Percentiles rank a stretch among this genome's conserved stretches.
These are phyloP conservation scores for Trematocara marginatum DNA, from an alignment of 2,113 vertebrate genomes.

Conservation along the genomic window DNA sequence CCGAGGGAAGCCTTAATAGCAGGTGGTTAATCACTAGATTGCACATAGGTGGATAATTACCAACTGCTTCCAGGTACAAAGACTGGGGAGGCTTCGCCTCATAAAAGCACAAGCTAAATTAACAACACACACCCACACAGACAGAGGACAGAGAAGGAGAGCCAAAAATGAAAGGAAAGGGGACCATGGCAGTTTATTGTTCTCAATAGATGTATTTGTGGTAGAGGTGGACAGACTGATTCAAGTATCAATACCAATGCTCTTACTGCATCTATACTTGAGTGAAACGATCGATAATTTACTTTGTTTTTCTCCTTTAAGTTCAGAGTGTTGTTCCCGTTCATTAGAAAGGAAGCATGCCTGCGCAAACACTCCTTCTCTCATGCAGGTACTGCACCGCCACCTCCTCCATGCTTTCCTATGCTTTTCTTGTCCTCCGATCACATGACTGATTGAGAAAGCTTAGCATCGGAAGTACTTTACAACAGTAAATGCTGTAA, in stretches of 20 bases:
- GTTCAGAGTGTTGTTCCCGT: not conserved
- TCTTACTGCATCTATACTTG: not conserved
- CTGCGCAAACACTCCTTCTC: not conserved
- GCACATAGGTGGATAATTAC: not conserved
- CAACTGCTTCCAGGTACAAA: not conserved
- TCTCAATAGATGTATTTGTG: not conserved
- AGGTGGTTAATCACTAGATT: not conserved
- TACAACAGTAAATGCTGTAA: not conserved
- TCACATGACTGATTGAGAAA: not conserved
- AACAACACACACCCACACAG: not conserved
- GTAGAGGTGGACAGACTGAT: not conserved
- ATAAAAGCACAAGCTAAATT: not conserved
- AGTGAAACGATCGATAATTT: not conserved
- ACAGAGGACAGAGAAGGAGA: not conserved
- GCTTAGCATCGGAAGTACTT: not conserved
- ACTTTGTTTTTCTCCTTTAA: not conserved
- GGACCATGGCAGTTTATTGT: not conserved
- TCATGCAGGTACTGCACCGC: not conserved
- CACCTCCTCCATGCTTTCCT: not conserved
- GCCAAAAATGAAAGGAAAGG: not conserved
- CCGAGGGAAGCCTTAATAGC: not conserved
- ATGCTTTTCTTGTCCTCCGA: not conserved
- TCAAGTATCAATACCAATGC: not conserved
- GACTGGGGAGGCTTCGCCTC: not conserved
- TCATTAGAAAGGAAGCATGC: not conserved